These are phyloP conservation scores for Diplodus sargus DNA, from an alignment of 2,797 vertebrate genomes.

Conservation along the genomic window DNA sequence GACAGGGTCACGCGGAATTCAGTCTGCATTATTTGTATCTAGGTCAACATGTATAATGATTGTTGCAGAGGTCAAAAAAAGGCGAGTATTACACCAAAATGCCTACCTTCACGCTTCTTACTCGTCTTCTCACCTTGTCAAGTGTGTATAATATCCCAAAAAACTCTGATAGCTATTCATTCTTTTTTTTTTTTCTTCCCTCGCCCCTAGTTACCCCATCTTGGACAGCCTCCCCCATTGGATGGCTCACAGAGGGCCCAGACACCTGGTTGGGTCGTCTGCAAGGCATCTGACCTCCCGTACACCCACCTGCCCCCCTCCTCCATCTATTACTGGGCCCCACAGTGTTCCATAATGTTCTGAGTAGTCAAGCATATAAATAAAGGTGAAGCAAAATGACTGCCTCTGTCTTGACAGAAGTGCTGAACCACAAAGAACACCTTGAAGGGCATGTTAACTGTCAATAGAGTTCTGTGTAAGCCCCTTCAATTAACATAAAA, in stretches of 20 bases:
- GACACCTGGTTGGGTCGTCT: conserved; percentile 76
- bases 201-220: conserved; percentile 49
- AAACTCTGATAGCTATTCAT: conserved; percentile 42
- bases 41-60: conserved; percentile 56
- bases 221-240: conserved; percentile 44
- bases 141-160: conserved; percentile 54
- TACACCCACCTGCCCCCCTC: conserved; percentile 67
- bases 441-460: conserved; percentile 91
- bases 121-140: conserved; percentile 39
- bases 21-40: conserved; percentile 54
- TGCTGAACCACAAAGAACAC: conserved; percentile 98
- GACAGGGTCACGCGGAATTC: conserved; percentile 50
- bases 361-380: conserved; percentile 97
- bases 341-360: conserved; percentile 89
- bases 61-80: conserved; percentile 63
- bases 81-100: conserved; percentile 28
- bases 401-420: conserved; percentile 96
- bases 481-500: conserved; percentile 89
- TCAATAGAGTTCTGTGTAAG: conserved; percentile 88
- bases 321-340: conserved; percentile 81
- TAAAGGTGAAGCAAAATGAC: conserved; percentile 96
- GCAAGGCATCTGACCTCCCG: conserved; percentile 76
- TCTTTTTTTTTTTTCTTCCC: conserved; percentile 57
- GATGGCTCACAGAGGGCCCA: conserved; percentile 62
- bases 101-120: conserved; percentile 12